phyloP scores from a whole-genome alignment of 53 echinoderm and acorn worm species.

The Actinopyga echinites region DNA sequence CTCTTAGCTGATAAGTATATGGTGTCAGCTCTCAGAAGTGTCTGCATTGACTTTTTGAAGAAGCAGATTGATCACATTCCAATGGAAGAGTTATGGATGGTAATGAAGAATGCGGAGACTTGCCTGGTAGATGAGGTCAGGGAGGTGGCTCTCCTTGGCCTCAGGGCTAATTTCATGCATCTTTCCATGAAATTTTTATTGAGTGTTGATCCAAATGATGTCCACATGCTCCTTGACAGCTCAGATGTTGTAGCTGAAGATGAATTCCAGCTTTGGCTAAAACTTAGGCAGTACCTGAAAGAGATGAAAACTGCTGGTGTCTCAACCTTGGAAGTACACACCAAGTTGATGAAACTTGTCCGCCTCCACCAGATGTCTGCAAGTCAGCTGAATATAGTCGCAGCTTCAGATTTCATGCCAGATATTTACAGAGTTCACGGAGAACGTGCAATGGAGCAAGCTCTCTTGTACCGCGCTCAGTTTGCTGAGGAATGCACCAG shows the following conservation, averaged over 20 bases:
- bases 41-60: conserved; percentile 60
- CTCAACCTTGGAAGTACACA: not conserved
- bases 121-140: conserved; percentile 25
- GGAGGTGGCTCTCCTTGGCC: not conserved
- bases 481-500: conserved; percentile 46
- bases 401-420: conserved; percentile 18
- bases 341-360: conserved; percentile 14
- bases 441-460: conserved; percentile 21
- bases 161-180: conserved; percentile 40
- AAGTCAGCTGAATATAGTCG: conserved; percentile 27
- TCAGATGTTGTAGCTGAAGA: conserved; percentile 36
- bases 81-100: conserved; percentile 37
- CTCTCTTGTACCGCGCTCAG: conserved; percentile 34
- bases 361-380: conserved; percentile 45
- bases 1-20: conserved; percentile 79
- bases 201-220: conserved; percentile 1
- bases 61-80: conserved; percentile 32
- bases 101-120: conserved; percentile 28
- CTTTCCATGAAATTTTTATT: conserved; percentile 8
- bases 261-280: conserved; percentile 34
- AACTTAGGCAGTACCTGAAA: not conserved
- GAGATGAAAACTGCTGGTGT: not conserved
- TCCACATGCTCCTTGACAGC: conserved; percentile 30
- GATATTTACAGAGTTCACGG: conserved; percentile 34
- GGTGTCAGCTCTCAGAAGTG: conserved; percentile 59